phyloP scores from a whole-genome alignment of 2,113 vertebrate genomes.

The Piliocolobus tephrosceles region DNA sequence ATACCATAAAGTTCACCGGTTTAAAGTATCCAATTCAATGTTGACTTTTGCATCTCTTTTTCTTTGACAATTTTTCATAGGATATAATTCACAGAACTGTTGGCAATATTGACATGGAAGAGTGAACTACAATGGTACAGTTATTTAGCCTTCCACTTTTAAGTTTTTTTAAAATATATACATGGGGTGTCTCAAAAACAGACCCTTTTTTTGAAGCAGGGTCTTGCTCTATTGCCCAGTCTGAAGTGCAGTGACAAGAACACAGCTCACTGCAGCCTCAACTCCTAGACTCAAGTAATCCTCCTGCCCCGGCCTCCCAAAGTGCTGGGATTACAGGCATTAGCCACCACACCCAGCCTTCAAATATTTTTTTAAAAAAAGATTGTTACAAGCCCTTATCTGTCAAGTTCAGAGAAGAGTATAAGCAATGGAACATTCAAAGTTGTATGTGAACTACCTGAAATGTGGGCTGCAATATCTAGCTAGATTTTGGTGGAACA shows the following conservation, averaged over 20 bases:
- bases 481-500: neutral
- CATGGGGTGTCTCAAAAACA: neutral
- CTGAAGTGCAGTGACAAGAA: too few species aligned
- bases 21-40: neutral
- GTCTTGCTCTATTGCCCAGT: too few species aligned
- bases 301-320: too few species aligned
- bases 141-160: neutral
- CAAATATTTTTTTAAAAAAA: neutral
- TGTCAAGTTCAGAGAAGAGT: neutral
- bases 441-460: neutral
- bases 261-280: too few species aligned
- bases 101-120: neutral
- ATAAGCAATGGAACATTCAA: neutral
- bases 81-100: neutral
- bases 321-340: too few species aligned
- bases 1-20: neutral
- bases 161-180: neutral
- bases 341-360: too few species aligned
- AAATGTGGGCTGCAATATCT: neutral
- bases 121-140: neutral
- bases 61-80: neutral
- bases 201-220: too few species aligned
- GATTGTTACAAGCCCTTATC: neutral
- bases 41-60: neutral
- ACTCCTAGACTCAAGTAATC: too few species aligned